phyloP scores from a whole-genome alignment of 2,113 vertebrate species.

The Laticauda colubrina region DNA sequence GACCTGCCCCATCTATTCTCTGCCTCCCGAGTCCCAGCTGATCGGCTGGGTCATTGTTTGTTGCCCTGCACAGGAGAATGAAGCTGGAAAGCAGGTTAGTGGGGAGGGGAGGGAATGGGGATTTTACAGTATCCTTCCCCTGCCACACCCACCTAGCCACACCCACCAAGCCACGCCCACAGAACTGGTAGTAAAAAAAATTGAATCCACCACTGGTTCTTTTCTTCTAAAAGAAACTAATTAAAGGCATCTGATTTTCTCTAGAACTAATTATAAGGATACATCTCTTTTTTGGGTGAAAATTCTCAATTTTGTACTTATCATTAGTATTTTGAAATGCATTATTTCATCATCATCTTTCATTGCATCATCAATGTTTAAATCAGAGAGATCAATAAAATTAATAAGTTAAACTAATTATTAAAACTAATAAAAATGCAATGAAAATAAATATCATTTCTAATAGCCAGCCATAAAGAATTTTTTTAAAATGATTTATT shows the following conservation, averaged over 20 bases:
- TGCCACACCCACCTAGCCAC: too few relatives aligned
- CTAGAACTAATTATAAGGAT: background rate
- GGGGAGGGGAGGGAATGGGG: too few relatives aligned
- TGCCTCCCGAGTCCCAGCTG: too few relatives aligned
- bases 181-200: too few relatives aligned
- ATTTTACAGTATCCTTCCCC: too few relatives aligned
- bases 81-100: too few relatives aligned
- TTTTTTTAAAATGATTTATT: background rate
- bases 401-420: background rate
- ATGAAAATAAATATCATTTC: background rate
- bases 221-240: background rate
- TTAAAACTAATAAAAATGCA: background rate
- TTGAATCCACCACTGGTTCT: background rate
- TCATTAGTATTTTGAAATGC: background rate
- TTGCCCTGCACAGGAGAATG: too few relatives aligned
- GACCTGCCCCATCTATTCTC: too few relatives aligned
- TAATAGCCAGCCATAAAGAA: background rate
- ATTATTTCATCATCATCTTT: background rate
- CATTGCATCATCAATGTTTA: background rate
- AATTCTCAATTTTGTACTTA: background rate
- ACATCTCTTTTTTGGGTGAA: background rate
- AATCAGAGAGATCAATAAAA: background rate
- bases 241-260: background rate
- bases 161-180: too few relatives aligned
- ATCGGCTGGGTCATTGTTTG: too few relatives aligned